Evolutionary conservation across 2,797 vertebrate species (phyloP).

Genomic region (Phylloscopus collybita): DNA sequence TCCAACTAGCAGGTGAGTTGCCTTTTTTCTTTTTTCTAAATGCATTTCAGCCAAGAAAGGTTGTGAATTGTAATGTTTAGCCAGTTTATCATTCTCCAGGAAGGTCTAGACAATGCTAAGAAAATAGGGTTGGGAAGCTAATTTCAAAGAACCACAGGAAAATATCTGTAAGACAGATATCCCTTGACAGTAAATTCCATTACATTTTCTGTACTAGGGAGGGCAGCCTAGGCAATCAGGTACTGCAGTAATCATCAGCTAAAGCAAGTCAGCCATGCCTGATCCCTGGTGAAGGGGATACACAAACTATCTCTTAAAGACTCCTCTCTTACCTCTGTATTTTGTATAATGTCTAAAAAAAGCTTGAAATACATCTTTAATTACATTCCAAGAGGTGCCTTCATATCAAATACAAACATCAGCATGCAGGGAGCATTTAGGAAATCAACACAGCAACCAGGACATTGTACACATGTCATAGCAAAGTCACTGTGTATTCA

Average conservation of each 20-base stretch:
- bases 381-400: background rate
- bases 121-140: conserved; percentile 11
- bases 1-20: background rate
- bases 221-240: background rate
- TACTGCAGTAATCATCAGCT: background rate
- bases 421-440: background rate
- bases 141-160: background rate
- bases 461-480: background rate
- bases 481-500: background rate
- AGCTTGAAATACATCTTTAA: background rate
- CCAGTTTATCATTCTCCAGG: background rate
- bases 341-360: background rate
- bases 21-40: background rate
- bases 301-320: background rate
- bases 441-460: background rate
- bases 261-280: background rate
- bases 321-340: background rate
- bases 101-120: background rate
- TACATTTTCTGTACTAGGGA: background rate
- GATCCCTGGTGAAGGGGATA: background rate
- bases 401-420: background rate
- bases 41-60: background rate
- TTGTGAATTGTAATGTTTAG: background rate
- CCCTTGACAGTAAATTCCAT: background rate
- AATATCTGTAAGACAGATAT: background rate